A percentile compares a stretch with the other conserved stretches of the same genome.
These are phyloP conservation scores for Miniopterus natalensis DNA, from an alignment of 2,113 vertebrate species.

Conservation along the genomic window DNA sequence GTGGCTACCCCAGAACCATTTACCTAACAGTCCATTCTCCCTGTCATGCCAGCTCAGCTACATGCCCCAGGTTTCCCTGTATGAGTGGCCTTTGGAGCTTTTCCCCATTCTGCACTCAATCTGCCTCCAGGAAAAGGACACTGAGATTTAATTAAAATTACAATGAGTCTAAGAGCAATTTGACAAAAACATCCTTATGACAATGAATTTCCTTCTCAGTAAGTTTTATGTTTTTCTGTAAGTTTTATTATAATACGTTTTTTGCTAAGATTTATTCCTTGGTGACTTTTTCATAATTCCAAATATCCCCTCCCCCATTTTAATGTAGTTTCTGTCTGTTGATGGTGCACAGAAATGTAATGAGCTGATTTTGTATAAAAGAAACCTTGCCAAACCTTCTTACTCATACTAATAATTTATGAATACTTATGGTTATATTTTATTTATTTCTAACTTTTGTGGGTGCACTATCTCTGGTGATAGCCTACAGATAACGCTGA, in stretches of 20 bases:
- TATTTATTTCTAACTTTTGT: neutral
- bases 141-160: constrained; percentile 26
- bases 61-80: neutral
- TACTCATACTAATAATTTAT: neutral
- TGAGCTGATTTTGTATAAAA: neutral
- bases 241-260: neutral
- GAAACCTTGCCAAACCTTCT: neutral
- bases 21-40: neutral
- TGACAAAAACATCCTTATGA: constrained; percentile 9
- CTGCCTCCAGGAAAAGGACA: neutral
- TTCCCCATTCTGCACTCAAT: neutral
- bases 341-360: neutral
- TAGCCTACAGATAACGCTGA: neutral
- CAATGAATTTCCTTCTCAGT: neutral
- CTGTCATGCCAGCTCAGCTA: neutral
- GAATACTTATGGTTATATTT: neutral
- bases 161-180: neutral
- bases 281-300: neutral
- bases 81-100: neutral
- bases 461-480: neutral
- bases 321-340: neutral
- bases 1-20: neutral
- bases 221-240: neutral
- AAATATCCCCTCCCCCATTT: neutral
- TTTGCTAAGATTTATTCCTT: constrained; percentile 1